Percentiles rank a stretch among this genome's conserved stretches.
phyloP scores from a whole-genome alignment of 2,113 vertebrate genomes.

The Glaucidium brasilianum region DNA sequence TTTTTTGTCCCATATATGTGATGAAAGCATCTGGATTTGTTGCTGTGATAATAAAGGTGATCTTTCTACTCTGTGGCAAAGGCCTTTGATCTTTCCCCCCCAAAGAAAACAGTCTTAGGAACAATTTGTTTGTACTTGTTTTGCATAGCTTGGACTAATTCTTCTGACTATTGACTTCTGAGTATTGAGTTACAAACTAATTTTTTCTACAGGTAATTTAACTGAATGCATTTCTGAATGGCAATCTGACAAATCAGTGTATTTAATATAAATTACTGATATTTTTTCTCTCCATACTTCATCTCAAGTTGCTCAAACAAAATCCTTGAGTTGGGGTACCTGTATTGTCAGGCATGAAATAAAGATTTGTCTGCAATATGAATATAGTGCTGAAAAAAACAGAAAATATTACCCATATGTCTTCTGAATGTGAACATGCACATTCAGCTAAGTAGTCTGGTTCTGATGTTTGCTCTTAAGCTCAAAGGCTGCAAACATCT shows the following conservation, averaged over 20 bases:
- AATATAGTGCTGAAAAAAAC: neutral
- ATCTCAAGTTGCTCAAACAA: neutral
- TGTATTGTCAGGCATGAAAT: neutral
- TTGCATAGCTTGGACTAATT: neutral
- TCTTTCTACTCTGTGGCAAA: neutral
- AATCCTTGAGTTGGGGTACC: neutral
- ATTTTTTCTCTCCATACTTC: neutral
- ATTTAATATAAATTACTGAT: neutral
- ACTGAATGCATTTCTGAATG: neutral
- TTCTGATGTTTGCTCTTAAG: neutral
- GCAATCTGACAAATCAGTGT: neutral
- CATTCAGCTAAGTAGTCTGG: neutral
- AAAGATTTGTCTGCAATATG: neutral
- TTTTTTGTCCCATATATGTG: neutral
- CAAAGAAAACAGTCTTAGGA: neutral
- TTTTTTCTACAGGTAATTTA: neutral
- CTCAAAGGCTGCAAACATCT: neutral
- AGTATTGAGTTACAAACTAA: neutral
- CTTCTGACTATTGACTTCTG: neutral
- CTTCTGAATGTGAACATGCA: neutral
- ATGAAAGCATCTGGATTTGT: neutral
- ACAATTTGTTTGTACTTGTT: neutral
- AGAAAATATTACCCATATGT: neutral
- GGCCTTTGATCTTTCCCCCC: neutral
- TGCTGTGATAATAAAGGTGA: neutral